A percentile compares a stretch with the other conserved stretches of the same genome.
Conservation (phyloP, 1,140 invertebrate genomes). For the Rhyacophila brunnea region DNA sequence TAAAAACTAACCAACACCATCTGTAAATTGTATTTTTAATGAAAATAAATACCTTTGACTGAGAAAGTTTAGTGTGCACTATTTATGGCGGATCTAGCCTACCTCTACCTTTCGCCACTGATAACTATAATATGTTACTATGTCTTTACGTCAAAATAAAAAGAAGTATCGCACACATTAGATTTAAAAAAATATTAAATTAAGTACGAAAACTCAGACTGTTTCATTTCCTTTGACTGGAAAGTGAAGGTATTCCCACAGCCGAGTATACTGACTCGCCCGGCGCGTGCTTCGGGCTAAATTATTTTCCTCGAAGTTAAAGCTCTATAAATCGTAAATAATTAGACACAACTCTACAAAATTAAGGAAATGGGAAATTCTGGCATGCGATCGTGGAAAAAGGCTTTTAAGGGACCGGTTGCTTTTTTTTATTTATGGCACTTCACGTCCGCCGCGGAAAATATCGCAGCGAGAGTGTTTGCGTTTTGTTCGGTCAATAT, state of each 20-base stretch:
- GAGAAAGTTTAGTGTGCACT: no score
- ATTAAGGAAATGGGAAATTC: conserved; percentile 33
- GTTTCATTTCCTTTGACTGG: not conserved
- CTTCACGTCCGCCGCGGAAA: conserved; percentile 3
- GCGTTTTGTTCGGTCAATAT: conserved; percentile 23
- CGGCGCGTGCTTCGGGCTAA: conserved; percentile 18
- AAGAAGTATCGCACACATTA: no score
- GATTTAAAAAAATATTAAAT: no score
- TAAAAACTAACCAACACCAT: no score
- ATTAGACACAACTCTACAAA: conserved; percentile 34
- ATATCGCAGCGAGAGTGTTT: conserved; percentile 9
- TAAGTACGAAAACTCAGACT: not conserved
- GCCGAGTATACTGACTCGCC: no score
- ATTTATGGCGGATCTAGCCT: no score
- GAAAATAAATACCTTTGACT: no score
- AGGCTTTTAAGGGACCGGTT: conserved; percentile 15
- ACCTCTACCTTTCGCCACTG: no score
- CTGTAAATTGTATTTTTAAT: no score
- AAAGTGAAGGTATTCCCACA: not conserved
- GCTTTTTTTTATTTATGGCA: conserved; percentile 29
- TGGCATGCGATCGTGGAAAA: conserved; percentile 24
- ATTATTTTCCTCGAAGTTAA: conserved; percentile 33
- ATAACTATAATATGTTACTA: no score
- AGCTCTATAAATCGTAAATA: conserved; percentile 37
- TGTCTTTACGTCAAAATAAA: no score